Percentiles rank a stretch among this genome's conserved stretches.
phyloP scores from a whole-genome alignment of 1,140 invertebrate genomes.

The Globodera rostochiensis region DNA sequence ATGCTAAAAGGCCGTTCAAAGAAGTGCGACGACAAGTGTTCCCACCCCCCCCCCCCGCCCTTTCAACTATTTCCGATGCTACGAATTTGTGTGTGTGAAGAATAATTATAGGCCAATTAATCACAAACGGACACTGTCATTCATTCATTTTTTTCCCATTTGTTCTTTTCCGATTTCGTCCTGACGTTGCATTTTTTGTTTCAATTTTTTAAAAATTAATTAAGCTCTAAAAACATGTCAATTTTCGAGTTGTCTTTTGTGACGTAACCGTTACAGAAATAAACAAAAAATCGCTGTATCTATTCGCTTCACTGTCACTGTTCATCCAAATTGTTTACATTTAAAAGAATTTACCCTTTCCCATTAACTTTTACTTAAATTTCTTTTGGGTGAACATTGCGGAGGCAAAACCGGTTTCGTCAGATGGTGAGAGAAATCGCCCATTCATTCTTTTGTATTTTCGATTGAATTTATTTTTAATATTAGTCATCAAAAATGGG shows the following conservation, averaged over 20 bases:
- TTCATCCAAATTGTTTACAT: neutral
- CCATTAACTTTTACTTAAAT: neutral
- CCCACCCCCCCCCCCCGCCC: too few species aligned
- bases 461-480: neutral
- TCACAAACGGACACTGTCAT: neutral
- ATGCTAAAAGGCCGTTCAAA: too few species aligned
- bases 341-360: neutral
- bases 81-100: neutral
- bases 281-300: too few species aligned
- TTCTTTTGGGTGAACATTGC: neutral
- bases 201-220: too few species aligned
- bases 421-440: neutral
- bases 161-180: too few species aligned
- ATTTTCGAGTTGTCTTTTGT: too few species aligned
- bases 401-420: neutral
- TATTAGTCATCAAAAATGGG: constrained; percentile 37
- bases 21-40: neutral
- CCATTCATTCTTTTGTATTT: neutral
- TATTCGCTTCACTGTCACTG: too few species aligned
- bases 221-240: too few species aligned
- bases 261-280: too few species aligned
- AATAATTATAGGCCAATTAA: neutral
- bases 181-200: too few species aligned
- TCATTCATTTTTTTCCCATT: too few species aligned
- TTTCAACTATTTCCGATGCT: neutral